Base-by-base conservation (phyloP, 2,888 invertebrate genomes). In the Rotaria socialis region DNA sequence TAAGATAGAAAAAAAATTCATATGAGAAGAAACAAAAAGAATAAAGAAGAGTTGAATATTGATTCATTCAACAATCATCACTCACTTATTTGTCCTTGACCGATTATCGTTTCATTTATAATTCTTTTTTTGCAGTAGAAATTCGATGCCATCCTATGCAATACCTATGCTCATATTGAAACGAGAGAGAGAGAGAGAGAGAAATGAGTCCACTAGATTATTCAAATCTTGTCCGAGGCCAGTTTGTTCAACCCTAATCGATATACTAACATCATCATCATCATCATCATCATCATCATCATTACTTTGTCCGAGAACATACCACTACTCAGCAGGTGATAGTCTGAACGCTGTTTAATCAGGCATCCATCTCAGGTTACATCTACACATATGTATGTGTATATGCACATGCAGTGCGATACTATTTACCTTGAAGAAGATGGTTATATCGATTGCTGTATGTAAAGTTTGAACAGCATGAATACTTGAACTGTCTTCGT, bases 351-450 rank as follows among this genome's bases (percentile, higher is more conserved):
- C 67, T 41, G 35, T 6, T 41, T 67, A 67, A 67, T 67, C 35
- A 67, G 35, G 67, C 35, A 35, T 67, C 16, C 35, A 67, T 67
- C 67, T 67, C 67, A 67, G 2, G 35, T 67, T 67, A 67, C 67
- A 67, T 67, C 16, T 27, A 27, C n/a, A 27, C 35, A 67, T 67
- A 67, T 35, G 35, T 41, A 27, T 67, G 16, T 35, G 16, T 16
- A 67, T 27, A 16, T 67, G 35, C 16, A 2, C 67, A 67, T 19
- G 67, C 35, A 2, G 67, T 1, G 67, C 67, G 27, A 67, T 67
- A 27, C 67, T 41, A 67, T 67, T 67, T 67, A 67, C 67, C 67
- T 67, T 67, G 67, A 67, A 27, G 35, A 67, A 19, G 67, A 35
- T 67, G 67, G 67, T 35, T 14, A 35, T 27, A 67, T 67, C 35